These are phyloP conservation scores for Burhinus oedicnemus DNA, from an alignment of 2,113 vertebrate genomes.

Conservation along the genomic window DNA sequence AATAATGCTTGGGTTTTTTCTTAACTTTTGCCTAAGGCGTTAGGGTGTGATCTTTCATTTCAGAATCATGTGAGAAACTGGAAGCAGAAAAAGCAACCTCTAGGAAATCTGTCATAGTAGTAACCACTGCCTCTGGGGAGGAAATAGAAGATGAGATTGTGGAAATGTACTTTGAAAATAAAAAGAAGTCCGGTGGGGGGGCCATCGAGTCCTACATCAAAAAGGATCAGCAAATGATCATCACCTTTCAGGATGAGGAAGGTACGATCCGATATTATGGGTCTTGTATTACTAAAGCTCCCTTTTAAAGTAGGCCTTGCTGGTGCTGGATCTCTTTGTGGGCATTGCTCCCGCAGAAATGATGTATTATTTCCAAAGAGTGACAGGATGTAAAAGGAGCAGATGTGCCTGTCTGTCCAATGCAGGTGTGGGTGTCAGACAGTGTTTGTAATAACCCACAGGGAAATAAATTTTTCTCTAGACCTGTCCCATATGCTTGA, in stretches of 20 bases:
- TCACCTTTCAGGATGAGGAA: conserved; percentile 51
- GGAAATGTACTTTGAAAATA: conserved; percentile 69
- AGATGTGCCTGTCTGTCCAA: neutral
- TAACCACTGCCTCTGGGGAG: conserved; percentile 15
- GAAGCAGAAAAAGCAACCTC: neutral
- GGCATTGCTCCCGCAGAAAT: neutral
- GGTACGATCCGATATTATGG: neutral
- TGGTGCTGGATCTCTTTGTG: neutral
- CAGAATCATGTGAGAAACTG: neutral
- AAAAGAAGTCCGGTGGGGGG: conserved; percentile 57
- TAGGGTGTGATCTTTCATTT: neutral
- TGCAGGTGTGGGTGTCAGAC: neutral
- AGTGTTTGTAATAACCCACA: neutral
- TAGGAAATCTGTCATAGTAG: neutral
- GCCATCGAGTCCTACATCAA: neutral
- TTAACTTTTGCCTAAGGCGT: neutral
- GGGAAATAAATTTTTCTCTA: neutral
- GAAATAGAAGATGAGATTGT: conserved; percentile 42
- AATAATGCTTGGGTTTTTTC: neutral
- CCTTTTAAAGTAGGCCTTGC: neutral
- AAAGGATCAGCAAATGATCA: conserved; percentile 11
- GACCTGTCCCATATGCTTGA: neutral
- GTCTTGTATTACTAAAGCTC: neutral
- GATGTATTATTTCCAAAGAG: neutral
- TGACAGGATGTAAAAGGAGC: neutral